These are phyloP conservation scores for Aspidapion aeneum DNA, from an alignment of 2,888 invertebrate species.

Conservation along the genomic window DNA sequence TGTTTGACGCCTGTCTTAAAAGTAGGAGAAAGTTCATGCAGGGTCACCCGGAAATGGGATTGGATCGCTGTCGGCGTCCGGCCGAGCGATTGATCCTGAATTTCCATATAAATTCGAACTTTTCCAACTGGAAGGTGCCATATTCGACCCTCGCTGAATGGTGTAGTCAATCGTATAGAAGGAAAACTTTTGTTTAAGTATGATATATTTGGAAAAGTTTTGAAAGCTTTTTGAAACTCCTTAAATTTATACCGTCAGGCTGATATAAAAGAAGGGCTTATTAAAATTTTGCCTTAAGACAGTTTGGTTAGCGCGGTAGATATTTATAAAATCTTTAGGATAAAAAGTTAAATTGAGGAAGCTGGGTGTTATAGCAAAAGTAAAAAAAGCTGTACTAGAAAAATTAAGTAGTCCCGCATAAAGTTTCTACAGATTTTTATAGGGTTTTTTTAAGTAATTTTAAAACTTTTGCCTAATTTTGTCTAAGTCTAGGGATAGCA, in stretches of 20 bases:
- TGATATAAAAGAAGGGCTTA: neutral
- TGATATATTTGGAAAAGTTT: neutral
- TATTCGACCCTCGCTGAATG: constrained; percentile 30
- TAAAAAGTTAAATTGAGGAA: too few relatives aligned
- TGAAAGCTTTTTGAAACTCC: neutral
- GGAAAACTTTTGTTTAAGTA: constrained; percentile 22
- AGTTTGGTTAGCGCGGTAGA: too few relatives aligned
- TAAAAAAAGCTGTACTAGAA: too few relatives aligned
- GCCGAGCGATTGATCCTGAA: constrained; percentile 44
- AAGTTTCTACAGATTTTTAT: too few relatives aligned
- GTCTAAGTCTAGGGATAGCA: too few relatives aligned
- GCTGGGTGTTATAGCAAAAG: too few relatives aligned
- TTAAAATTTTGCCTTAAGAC: neutral
- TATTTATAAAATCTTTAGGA: too few relatives aligned
- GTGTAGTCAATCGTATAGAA: constrained; percentile 21
- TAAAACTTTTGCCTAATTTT: too few relatives aligned
- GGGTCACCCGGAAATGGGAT: neutral
- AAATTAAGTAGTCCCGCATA: too few relatives aligned
- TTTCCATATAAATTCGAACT: constrained; percentile 45
- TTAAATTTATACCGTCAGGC: neutral
- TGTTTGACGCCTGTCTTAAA: neutral
- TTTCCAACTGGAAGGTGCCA: constrained; percentile 38
- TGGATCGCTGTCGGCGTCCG: constrained; percentile 26
- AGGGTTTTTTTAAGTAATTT: too few relatives aligned
- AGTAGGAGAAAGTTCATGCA: neutral